These are phyloP conservation scores for Caenorhabditis angaria DNA, from an alignment of 2,888 invertebrate species.

Conservation along the genomic window DNA sequence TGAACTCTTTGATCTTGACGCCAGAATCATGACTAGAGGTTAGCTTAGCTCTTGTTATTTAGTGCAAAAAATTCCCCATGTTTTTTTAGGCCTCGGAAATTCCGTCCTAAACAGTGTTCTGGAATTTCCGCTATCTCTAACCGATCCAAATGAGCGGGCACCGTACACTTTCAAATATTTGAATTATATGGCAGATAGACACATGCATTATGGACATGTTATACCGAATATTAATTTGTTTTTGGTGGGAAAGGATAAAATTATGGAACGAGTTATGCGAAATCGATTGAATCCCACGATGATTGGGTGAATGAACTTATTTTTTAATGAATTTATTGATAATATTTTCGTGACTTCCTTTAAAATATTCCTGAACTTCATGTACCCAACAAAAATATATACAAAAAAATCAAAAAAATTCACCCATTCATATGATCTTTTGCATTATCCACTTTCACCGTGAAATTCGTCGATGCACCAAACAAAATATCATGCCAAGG, in stretches of 20 bases:
- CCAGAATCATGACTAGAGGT: conserved; percentile 55
- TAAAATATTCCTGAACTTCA: no score
- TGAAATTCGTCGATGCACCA: conserved; percentile 9
- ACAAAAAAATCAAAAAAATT: no score
- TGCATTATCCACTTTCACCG: conserved; percentile 14
- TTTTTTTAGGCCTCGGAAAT: conserved; percentile 28
- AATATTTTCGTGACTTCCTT: no score
- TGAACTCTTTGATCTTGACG: conserved; percentile 64
- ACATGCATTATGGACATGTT: conserved; percentile 52
- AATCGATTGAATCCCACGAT: conserved; percentile 59
- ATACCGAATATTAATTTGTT: conserved; percentile 57
- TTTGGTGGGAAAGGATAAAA: conserved; percentile 53
- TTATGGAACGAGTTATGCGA: conserved; percentile 53
- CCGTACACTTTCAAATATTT: conserved; percentile 57
- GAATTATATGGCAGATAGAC: conserved; percentile 35
- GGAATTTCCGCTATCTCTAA: conserved; percentile 62
- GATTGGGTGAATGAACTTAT: conserved; percentile 55
- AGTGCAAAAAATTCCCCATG: not conserved
- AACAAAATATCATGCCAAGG: conserved; percentile 10
- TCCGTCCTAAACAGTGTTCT: conserved; percentile 55
- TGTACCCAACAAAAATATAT: no score
- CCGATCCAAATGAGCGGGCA: conserved; percentile 63
- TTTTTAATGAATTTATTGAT: no score
- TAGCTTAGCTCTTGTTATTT: not conserved
- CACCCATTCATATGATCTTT: conserved; percentile 16